Evolutionary conservation across 2,113 vertebrate genomes (phyloP).

Genomic region (Bungarus multicinctus): DNA sequence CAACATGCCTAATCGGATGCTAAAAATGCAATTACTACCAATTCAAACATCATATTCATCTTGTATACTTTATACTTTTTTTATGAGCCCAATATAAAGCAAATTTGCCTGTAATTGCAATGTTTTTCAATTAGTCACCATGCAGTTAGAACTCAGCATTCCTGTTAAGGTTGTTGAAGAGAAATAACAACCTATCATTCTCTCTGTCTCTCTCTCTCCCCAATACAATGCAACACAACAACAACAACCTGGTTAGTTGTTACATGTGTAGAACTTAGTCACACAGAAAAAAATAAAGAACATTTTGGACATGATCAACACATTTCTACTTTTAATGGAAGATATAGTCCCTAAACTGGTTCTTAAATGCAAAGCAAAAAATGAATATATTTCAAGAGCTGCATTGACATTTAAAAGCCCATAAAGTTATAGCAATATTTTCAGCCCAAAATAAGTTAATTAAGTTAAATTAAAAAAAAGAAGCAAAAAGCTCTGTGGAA

Average conservation of each 20-base stretch:
- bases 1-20: conserved; percentile 50
- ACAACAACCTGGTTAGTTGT: neutral
- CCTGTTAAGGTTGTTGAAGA: neutral
- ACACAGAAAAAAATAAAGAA: neutral
- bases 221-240: neutral
- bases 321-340: neutral
- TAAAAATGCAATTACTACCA: conserved; percentile 53
- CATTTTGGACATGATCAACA: neutral
- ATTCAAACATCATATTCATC: conserved; percentile 45
- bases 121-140: conserved; percentile 16
- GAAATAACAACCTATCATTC: neutral
- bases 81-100: conserved; percentile 45
- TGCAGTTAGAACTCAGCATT: conserved; percentile 15
- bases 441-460: neutral
- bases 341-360: neutral
- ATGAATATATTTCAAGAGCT: neutral
- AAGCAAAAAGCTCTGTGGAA: neutral
- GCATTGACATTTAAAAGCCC: neutral
- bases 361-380: neutral
- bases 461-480: neutral
- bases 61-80: conserved; percentile 42
- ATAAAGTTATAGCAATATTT: neutral
- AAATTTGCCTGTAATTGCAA: conserved; percentile 29
- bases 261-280: neutral
- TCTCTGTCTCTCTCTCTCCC: neutral